These are phyloP conservation scores for Drosophila meridiana DNA, from an alignment of 2,888 invertebrate species.

Conservation along the genomic window DNA sequence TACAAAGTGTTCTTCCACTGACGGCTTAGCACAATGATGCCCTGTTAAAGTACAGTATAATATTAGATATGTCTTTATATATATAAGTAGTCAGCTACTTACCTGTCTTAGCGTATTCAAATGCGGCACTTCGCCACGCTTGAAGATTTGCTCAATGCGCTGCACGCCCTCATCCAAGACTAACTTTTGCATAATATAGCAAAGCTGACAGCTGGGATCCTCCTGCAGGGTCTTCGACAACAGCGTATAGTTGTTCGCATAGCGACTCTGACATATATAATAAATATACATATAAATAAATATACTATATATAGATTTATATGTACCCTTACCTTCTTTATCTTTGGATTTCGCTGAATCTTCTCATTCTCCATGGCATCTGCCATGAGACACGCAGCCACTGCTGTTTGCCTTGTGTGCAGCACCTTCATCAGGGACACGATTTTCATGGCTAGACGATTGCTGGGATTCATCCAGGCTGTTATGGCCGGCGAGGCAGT, in stretches of 20 bases:
- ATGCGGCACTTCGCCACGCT: conserved; percentile 93
- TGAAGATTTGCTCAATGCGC: conserved; percentile 93
- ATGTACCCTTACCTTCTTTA: conserved; percentile 79
- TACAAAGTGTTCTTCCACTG: conserved; percentile 99
- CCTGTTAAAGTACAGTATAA: conserved; percentile 86
- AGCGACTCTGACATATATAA: conserved; percentile 89
- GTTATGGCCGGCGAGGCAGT: conserved; percentile 98
- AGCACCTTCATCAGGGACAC: conserved; percentile 92
- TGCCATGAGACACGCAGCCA: conserved; percentile 97
- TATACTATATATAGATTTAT: background rate
- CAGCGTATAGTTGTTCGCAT: conserved; percentile 92
- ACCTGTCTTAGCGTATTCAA: conserved; percentile 95
- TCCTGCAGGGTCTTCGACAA: conserved; percentile 96
- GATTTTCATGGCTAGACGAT: conserved; percentile 93
- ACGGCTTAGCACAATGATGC: conserved; percentile 97
- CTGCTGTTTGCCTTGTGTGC: conserved; percentile 92
- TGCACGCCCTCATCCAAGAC: conserved; percentile 91
- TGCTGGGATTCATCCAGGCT: conserved; percentile 98
- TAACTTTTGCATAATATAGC: conserved; percentile 94
- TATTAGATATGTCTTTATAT: background rate
- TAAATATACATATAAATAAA: no score
- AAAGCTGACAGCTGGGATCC: conserved; percentile 97
- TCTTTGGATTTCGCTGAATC: conserved; percentile 86
- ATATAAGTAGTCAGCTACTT: background rate
- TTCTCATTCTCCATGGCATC: conserved; percentile 95